phyloP scores from a whole-genome alignment of 2,888 invertebrate species.

The Nycteola revayana region DNA sequence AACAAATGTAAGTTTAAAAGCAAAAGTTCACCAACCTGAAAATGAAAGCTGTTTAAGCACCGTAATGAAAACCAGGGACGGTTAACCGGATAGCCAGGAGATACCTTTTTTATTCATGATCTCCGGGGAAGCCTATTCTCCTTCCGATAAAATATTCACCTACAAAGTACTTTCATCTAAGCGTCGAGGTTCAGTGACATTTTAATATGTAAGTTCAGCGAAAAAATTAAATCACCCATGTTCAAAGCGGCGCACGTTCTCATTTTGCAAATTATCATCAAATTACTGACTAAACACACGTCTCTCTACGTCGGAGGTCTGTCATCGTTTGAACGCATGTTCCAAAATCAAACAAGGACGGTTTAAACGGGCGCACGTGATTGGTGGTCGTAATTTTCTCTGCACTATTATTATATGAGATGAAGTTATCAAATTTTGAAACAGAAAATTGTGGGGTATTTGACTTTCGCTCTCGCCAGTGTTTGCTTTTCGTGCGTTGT shows the following conservation, averaged over 20 bases:
- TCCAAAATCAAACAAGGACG: slow-evolving; percentile 56
- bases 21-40: slow-evolving; percentile 17
- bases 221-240: slow-evolving; percentile 30
- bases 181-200: slow-evolving; percentile 21
- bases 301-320: slow-evolving; percentile 46
- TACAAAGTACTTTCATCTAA: slow-evolving; percentile 52
- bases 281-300: slow-evolving; percentile 63
- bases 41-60: slow-evolving; percentile 12
- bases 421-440: slow-evolving; percentile 72
- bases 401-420: slow-evolving; percentile 65
- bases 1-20: slow-evolving; percentile 12
- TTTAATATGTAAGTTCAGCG: too few species aligned
- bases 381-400: slow-evolving; percentile 57
- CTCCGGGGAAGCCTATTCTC: slow-evolving; percentile 28
- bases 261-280: slow-evolving; percentile 52
- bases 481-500: slow-evolving; percentile 59
- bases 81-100: slow-evolving; percentile 14
- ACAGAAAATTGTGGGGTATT: slow-evolving; percentile 59
- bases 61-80: slow-evolving; percentile 23
- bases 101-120: slow-evolving; percentile 57
- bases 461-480: slow-evolving; percentile 55
- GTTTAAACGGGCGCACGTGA: slow-evolving; percentile 48
- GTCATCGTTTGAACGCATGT: slow-evolving; percentile 48
- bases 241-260: slow-evolving; percentile 34
- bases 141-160: slow-evolving; percentile 61